phyloP scores from a whole-genome alignment of 2,888 invertebrate genomes.

The Teinopalpus imperialis region DNA sequence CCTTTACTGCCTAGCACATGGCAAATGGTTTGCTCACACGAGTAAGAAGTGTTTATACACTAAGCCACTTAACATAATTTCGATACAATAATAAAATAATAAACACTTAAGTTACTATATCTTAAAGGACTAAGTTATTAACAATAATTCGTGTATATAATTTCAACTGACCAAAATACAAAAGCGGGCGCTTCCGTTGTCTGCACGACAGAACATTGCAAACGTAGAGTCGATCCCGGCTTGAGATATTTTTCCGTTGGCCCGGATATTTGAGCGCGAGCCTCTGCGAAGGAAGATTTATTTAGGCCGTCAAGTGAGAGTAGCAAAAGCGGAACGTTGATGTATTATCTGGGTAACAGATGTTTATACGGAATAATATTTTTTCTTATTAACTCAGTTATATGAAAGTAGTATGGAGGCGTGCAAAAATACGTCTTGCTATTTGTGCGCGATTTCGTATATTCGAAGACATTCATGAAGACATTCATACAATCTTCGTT shows the following conservation, averaged over 20 bases:
- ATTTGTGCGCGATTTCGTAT: too few relatives aligned
- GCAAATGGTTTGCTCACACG: too few relatives aligned
- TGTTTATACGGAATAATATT: conserved; percentile 18
- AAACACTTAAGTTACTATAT: too few relatives aligned
- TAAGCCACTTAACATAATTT: too few relatives aligned
- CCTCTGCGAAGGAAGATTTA: conserved; percentile 82
- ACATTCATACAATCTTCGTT: too few relatives aligned
- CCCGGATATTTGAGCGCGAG: conserved; percentile 92
- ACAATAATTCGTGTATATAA: too few relatives aligned
- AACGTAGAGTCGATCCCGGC: conserved; percentile 90
- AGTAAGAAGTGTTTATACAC: too few relatives aligned
- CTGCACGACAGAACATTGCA: conserved; percentile 91
- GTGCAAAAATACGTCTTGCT: too few relatives aligned
- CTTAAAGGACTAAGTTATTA: too few relatives aligned
- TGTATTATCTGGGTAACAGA: conserved; percentile 22
- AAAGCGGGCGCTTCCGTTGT: conserved; percentile 93
- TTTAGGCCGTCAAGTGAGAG: conserved; percentile 15
- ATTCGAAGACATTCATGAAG: too few relatives aligned
- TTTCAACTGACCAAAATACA: conserved; percentile 86
- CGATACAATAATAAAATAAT: too few relatives aligned
- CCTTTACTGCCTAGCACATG: too few relatives aligned
- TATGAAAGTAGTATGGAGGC: background rate
- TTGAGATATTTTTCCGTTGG: conserved; percentile 93
- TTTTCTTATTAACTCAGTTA: conserved; percentile 9
- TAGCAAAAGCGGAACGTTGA: conserved; percentile 11